Percentiles rank a stretch among this genome's conserved stretches.
phyloP scores from a whole-genome alignment of 2,113 vertebrate genomes.

The Tragelaphus buxtoni region DNA sequence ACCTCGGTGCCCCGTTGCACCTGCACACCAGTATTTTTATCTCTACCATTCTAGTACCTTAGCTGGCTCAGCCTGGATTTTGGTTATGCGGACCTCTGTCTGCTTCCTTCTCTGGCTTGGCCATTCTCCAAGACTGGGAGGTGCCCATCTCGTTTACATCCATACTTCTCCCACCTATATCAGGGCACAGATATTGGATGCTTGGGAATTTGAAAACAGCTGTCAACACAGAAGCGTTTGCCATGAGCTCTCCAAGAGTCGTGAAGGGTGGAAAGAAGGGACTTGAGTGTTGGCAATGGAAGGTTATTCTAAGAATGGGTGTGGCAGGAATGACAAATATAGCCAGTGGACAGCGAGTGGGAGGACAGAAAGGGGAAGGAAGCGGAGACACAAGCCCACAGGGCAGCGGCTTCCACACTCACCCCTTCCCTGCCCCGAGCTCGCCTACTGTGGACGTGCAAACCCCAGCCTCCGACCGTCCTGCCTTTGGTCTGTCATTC shows the following conservation, averaged over 20 bases:
- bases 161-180: no score
- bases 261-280: not conserved
- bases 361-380: not conserved
- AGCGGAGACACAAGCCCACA: not conserved
- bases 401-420: not conserved
- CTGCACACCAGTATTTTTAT: not conserved
- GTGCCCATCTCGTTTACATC: not conserved
- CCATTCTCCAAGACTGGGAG: not conserved
- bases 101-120: not conserved
- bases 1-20: not conserved
- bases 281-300: not conserved
- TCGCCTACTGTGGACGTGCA: accelerated
- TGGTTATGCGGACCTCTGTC: no score
- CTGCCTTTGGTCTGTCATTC: not conserved
- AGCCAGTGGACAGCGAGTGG: not conserved
- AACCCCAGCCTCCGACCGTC: not conserved
- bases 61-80: not conserved
- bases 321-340: slow-evolving; percentile 30
- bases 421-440: accelerated
- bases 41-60: not conserved
- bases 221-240: no score
- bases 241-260: not conserved
- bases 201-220: not conserved
- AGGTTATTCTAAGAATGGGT: not conserved
- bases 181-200: not conserved